These are phyloP conservation scores for Hedychridium roseum DNA, from an alignment of 2,888 invertebrate genomes.

Conservation along the genomic window DNA sequence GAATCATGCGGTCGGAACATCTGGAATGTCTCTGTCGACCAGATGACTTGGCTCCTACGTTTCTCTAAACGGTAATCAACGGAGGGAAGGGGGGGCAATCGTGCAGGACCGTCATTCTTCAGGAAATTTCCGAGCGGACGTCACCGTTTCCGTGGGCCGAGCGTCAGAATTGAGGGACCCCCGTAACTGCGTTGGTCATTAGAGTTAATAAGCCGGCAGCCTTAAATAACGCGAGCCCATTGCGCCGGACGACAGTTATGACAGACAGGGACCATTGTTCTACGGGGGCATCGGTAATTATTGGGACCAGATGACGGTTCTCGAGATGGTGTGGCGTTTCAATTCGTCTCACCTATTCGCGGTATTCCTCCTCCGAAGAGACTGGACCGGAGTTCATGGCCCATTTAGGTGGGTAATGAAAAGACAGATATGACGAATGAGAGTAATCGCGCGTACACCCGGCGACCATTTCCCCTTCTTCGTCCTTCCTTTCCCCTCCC, in stretches of 20 bases:
- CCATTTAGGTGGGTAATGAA: conserved; percentile 45
- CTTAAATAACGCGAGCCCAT: conserved; percentile 48
- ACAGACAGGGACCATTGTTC: conserved; percentile 52
- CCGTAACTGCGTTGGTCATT: conserved; percentile 35
- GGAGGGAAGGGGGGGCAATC: not conserved
- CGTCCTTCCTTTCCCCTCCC: conserved; percentile 3
- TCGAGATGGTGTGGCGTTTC: conserved; percentile 11
- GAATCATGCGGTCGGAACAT: no score
- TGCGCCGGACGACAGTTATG: conserved; percentile 52
- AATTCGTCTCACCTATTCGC: conserved; percentile 31
- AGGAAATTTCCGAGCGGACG: not conserved
- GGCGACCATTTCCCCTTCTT: conserved; percentile 21
- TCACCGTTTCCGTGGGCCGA: conserved; percentile 7
- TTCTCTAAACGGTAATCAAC: not conserved
- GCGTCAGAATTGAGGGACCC: conserved; percentile 11
- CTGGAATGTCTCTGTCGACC: no score
- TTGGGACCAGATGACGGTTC: conserved; percentile 23
- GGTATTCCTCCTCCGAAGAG: conserved; percentile 34
- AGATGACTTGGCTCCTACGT: not conserved
- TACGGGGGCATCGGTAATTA: conserved; percentile 45
- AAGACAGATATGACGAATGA: conserved; percentile 42
- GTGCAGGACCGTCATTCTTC: not conserved
- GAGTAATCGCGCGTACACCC: conserved; percentile 42
- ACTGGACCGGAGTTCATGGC: conserved; percentile 22
- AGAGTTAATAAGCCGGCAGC: conserved; percentile 50